Evolutionary conservation across 1,140 invertebrate species (phyloP).

Genomic region (Conus betulinus): DNA sequence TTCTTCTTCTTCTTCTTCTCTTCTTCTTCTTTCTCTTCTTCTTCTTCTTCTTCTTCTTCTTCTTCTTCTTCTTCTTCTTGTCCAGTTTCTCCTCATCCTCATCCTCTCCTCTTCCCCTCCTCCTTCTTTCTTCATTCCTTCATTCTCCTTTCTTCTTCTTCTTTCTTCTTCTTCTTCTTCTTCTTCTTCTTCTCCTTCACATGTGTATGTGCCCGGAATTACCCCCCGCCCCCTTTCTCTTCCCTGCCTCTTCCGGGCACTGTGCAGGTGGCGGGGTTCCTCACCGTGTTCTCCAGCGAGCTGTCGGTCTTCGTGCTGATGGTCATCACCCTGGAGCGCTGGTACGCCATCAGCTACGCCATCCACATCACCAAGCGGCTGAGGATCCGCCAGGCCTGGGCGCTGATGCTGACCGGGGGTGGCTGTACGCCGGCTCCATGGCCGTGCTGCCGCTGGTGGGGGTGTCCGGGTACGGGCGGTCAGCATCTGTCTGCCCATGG

Average conservation of each 20-base stretch:
- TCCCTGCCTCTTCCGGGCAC: neutral
- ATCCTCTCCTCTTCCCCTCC: neutral
- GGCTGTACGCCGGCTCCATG: constrained; percentile 93
- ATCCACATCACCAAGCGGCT: constrained; percentile 86
- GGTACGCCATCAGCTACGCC: constrained; percentile 91
- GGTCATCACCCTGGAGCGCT: constrained; percentile 96
- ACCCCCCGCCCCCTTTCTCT: neutral
- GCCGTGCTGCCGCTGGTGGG: constrained; percentile 92
- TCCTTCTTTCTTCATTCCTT: neutral
- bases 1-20: neutral
- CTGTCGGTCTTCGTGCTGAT: constrained; percentile 96
- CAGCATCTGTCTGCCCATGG: constrained; percentile 77
- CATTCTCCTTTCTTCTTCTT: neutral
- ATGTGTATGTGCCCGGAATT: neutral
- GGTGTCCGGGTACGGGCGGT: constrained; percentile 89
- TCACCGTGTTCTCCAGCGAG: constrained; percentile 96
- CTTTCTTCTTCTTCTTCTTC: neutral
- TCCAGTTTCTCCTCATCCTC: too few species aligned
- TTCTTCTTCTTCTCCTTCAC: neutral
- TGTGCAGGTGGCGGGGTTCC: constrained; percentile 87
- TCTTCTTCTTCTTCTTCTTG: neutral
- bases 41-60: neutral
- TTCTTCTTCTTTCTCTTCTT: neutral
- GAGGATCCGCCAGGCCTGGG: constrained; percentile 82
- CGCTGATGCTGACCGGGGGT: constrained; percentile 95